Evolutionary conservation across 2,113 vertebrate species (phyloP).

Genomic region (Cheilinus undulatus): DNA sequence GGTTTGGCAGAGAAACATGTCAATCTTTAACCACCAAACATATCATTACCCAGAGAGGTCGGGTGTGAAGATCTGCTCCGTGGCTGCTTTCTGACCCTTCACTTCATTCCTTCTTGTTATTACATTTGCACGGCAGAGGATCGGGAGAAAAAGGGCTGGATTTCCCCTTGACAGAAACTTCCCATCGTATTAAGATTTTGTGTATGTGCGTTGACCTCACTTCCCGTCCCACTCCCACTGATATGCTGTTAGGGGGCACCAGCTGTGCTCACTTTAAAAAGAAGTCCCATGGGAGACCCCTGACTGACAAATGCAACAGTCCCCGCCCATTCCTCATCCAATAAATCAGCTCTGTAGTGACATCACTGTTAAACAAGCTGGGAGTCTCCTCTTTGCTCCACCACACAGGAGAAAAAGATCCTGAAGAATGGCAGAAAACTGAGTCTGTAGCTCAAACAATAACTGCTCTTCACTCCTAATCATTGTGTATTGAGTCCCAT

Average conservation of each 20-base stretch:
- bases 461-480: conserved; percentile 9
- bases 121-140: conserved; percentile 34
- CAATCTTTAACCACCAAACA: conserved; percentile 45
- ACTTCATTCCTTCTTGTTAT: conserved; percentile 45
- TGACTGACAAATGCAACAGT: conserved; percentile 62
- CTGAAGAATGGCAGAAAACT: neutral
- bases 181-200: conserved; percentile 24
- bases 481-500: conserved; percentile 39
- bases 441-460: conserved; percentile 18
- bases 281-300: conserved; percentile 61
- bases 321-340: conserved; percentile 69
- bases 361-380: conserved; percentile 78
- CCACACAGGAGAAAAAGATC: conserved; percentile 4
- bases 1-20: conserved; percentile 34
- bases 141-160: conserved; percentile 35
- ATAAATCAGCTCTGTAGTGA: conserved; percentile 74
- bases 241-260: conserved; percentile 69
- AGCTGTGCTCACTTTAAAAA: conserved; percentile 76
- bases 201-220: conserved; percentile 55
- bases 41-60: conserved; percentile 42
- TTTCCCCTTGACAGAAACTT: conserved; percentile 32
- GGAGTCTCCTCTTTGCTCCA: conserved; percentile 39
- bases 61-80: conserved; percentile 37
- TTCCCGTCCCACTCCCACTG: conserved; percentile 73
- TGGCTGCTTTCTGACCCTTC: conserved; percentile 18